A percentile compares a stretch with the other conserved stretches of the same genome.
Conservation (phyloP, 2,797 vertebrate genomes). For the Clarias platycephalus region DNA sequence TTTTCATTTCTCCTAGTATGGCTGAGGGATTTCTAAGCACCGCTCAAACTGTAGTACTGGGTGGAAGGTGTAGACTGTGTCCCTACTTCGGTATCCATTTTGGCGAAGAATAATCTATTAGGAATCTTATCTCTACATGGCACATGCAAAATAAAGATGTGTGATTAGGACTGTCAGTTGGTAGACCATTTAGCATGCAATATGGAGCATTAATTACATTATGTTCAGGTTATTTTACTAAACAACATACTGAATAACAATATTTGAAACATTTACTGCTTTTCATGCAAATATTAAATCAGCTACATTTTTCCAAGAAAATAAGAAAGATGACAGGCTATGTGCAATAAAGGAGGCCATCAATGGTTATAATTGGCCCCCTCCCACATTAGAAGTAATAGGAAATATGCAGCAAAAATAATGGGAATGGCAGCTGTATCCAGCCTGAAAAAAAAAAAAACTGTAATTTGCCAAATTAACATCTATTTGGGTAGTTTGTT, state of each 20-base stretch:
- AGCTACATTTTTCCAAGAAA: neutral
- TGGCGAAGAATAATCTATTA: neutral
- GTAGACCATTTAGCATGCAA: neutral
- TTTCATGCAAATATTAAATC: neutral
- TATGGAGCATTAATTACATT: neutral
- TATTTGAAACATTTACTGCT: neutral
- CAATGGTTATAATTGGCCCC: neutral
- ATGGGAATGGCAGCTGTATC: neutral
- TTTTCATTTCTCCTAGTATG: neutral
- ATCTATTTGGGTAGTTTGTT: neutral
- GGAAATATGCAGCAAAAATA: neutral
- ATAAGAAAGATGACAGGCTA: neutral
- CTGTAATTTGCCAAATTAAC: slow-evolving; percentile 10
- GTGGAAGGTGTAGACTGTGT: neutral
- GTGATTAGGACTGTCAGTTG: neutral
- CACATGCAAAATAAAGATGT: neutral
- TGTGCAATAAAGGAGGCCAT: neutral
- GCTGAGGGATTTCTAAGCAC: neutral
- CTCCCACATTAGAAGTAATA: neutral
- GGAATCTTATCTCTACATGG: neutral
- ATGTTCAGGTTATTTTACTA: neutral
- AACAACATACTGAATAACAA: neutral
- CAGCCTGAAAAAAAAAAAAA: neutral
- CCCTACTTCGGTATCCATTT: neutral
- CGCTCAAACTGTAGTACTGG: neutral